Evolutionary conservation across 2,797 vertebrate genomes (phyloP), one percentile per base, ranked within the genome.

Genomic region (Sebastes paucispinis): DNA sequence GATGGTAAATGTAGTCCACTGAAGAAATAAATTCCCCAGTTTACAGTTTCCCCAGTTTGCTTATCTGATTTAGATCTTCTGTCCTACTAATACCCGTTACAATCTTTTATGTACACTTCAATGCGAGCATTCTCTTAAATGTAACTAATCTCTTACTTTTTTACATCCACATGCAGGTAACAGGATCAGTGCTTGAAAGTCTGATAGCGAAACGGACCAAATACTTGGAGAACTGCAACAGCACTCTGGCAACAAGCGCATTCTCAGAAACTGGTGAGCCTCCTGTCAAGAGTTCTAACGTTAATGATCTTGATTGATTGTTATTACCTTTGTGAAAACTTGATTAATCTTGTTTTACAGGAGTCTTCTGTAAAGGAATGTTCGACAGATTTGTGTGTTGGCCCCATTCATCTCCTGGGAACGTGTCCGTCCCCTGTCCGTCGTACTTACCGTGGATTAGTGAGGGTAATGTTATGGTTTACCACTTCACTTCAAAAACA

Each of bases 301-400:
- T 36, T 22, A 4, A 32, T 36, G 13, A n/a, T 43, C 9, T 14
- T 14, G 2, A 27, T 25, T 34, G 31, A 52, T 52, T 43, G 27
- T 34, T 63, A n/a, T 47, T n/a, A 12, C 13, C 8, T n/a, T 47
- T 11, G 16, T 36, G 2, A 36, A 24, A 52, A 50, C 18, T 13
- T 47, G 2, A 20, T 68, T 10, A 14, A 43, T 79, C 32, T 72
- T 91, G 14, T 87, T 68, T 91, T 36, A 1, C 86, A 98, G 98
- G 96, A 83, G 82, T 95, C 16, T 95, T 95, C 75, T 99, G 98
- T 79, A 98, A 97, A 22, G 97, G 97, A 78, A 96, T 94, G 0
- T 98, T 98, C 75, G 98, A 99, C 91, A 88, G 66, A 0, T 98
- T 96, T 73, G 95, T 94, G 36, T 99, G 98, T 87, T 99, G 98